phyloP scores from a whole-genome alignment of 2,888 invertebrate genomes.

The Trilocha varians region DNA sequence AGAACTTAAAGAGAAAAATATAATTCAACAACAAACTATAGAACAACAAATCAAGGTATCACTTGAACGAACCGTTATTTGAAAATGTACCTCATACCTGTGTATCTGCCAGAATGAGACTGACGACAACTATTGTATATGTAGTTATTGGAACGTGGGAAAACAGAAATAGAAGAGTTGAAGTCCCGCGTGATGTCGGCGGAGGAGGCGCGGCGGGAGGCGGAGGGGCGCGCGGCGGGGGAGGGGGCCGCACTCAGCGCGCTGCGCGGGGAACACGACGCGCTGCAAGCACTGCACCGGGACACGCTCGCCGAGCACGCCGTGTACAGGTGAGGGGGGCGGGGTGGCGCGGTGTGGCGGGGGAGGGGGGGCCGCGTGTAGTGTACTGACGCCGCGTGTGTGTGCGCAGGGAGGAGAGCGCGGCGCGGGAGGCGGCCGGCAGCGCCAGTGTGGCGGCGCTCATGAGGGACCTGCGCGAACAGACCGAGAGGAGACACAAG shows the following conservation, averaged over 20 bases:
- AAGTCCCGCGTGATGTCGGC: constrained; percentile 15
- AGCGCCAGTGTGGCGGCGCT: constrained; percentile 29
- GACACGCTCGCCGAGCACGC: no score
- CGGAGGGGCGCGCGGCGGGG: constrained; percentile 27
- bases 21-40: not conserved
- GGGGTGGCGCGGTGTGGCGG: constrained; percentile 26
- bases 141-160: no score
- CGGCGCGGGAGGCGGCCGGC: constrained; percentile 19
- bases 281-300: no score
- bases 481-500: constrained; percentile 22
- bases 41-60: not conserved
- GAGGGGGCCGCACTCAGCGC: no score
- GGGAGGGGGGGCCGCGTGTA: constrained; percentile 21
- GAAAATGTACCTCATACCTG: no score
- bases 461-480: constrained; percentile 30
- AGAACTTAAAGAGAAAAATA: not conserved
- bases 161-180: constrained; percentile 20
- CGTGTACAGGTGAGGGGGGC: constrained; percentile 23
- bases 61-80: no score
- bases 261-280: no score
- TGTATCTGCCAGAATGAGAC: no score
- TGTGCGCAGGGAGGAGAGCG: constrained; percentile 1
- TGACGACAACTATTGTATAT: no score
- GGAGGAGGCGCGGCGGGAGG: constrained; percentile 27
- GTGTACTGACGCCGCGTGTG: constrained; percentile 14